These are phyloP conservation scores for Scomberomorus guttatus DNA, from an alignment of 2,797 vertebrate genomes.

Conservation along the genomic window DNA sequence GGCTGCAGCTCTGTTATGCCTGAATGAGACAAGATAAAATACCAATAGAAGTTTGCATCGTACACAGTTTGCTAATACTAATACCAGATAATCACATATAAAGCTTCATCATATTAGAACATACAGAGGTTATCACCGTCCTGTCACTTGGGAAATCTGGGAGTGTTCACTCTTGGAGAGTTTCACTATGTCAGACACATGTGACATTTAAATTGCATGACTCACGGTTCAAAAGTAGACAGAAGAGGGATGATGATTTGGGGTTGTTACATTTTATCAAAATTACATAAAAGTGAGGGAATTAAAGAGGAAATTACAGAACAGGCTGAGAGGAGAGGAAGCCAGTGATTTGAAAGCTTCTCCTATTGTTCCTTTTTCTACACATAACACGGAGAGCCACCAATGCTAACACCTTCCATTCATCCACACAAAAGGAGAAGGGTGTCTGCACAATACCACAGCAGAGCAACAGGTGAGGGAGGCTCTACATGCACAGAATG, in stretches of 20 bases:
- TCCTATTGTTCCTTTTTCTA: constrained; percentile 23
- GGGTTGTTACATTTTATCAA: not conserved
- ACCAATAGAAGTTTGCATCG: too few species aligned
- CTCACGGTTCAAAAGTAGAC: constrained; percentile 9
- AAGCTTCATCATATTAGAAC: too few species aligned
- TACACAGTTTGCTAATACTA: too few species aligned
- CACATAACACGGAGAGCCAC: not conserved
- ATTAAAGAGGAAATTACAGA: not conserved
- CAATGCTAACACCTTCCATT: constrained; percentile 46
- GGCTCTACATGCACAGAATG: not conserved
- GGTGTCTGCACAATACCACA: not conserved
- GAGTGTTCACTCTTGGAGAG: constrained; percentile 5
- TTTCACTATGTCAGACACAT: constrained; percentile 25
- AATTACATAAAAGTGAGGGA: not conserved
- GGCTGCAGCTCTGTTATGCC: too few species aligned
- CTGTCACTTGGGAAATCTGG: not conserved
- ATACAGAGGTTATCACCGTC: too few species aligned
- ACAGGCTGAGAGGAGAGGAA: constrained; percentile 6
- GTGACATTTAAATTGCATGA: constrained; percentile 13
- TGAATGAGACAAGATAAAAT: too few species aligned
- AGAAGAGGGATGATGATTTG: not conserved
- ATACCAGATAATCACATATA: too few species aligned
- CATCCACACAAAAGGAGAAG: constrained; percentile 48
- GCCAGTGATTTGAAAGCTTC: constrained; percentile 1
- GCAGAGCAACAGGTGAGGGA: constrained; percentile 28